Evolutionary conservation across 2,113 vertebrate species (phyloP).

Genomic region (Nesogale talazaci): DNA sequence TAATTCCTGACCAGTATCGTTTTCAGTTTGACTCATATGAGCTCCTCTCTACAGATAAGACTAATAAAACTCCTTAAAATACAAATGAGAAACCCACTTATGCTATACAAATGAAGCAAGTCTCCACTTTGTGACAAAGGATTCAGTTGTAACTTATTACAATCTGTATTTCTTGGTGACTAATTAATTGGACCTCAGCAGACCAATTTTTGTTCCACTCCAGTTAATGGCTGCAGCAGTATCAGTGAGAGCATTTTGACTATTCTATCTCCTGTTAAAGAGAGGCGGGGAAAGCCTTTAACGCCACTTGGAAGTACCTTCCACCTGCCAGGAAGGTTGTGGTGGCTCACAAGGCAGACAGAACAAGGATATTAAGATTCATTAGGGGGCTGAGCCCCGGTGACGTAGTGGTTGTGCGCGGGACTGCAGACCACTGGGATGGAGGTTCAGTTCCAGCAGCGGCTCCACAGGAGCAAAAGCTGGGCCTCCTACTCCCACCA

Average conservation of each 20-base stretch:
- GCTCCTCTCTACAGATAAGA: constrained; percentile 84
- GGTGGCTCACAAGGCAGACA: constrained; percentile 84
- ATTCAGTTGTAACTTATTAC: constrained; percentile 89
- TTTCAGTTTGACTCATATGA: constrained; percentile 83
- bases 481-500: too few relatives aligned
- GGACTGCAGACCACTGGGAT: too few relatives aligned
- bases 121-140: constrained; percentile 86
- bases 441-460: too few relatives aligned
- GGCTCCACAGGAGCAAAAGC: too few relatives aligned
- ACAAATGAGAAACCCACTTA: constrained; percentile 86
- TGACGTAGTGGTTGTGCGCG: too few relatives aligned
- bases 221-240: constrained; percentile 84
- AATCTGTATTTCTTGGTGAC: constrained; percentile 86
- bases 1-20: constrained; percentile 77
- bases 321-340: constrained; percentile 89
- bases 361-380: constrained; percentile 91
- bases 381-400: too few relatives aligned
- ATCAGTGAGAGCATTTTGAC: constrained; percentile 85
- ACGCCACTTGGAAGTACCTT: constrained; percentile 86
- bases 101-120: constrained; percentile 84
- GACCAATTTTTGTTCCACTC: constrained; percentile 87
- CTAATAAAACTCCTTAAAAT: constrained; percentile 86
- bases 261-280: constrained; percentile 86
- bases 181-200: constrained; percentile 89
- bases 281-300: constrained; percentile 80